Percentiles rank a stretch among this genome's conserved stretches.
phyloP scores from a whole-genome alignment of 2,888 invertebrate species.

The Oscheius sp. region DNA sequence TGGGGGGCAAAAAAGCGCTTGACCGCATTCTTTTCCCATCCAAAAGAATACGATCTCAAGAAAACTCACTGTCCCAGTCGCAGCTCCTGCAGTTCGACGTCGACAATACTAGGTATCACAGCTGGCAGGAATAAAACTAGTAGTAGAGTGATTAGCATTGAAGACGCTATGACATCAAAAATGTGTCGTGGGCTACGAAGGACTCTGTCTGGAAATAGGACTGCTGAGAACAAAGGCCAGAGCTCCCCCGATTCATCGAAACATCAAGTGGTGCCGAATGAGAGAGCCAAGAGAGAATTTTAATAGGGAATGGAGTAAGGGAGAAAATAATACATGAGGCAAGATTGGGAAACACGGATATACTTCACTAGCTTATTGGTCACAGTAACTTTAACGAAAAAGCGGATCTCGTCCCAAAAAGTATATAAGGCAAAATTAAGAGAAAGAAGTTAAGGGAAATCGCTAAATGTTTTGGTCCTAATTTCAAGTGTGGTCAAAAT shows the following conservation, averaged over 20 bases:
- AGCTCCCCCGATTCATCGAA: conserved; percentile 16
- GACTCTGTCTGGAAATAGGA: conserved; percentile 9
- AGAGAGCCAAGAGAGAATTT: conserved; percentile 7
- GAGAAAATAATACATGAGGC: too few relatives aligned
- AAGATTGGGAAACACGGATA: too few relatives aligned
- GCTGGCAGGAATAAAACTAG: conserved; percentile 19
- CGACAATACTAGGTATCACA: conserved; percentile 45
- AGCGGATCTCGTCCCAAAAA: too few relatives aligned
- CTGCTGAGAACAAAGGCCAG: conserved; percentile 13
- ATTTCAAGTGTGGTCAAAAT: too few relatives aligned
- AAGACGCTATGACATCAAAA: conserved; percentile 11
- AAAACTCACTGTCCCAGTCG: conserved; percentile 64
- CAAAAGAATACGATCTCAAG: not conserved
- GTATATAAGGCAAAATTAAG: not conserved
- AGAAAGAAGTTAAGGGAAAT: not conserved
- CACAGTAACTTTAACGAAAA: too few relatives aligned
- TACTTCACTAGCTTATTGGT: too few relatives aligned
- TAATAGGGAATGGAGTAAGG: not conserved
- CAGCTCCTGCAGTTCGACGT: conserved; percentile 64
- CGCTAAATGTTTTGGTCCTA: too few relatives aligned
- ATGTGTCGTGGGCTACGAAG: not conserved
- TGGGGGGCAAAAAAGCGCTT: not conserved
- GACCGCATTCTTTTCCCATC: not conserved
- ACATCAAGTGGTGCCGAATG: conserved; percentile 14
- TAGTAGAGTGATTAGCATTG: conserved; percentile 21